Base-by-base conservation (phyloP, 1,140 invertebrate species). In the Babylonia areolata region DNA sequence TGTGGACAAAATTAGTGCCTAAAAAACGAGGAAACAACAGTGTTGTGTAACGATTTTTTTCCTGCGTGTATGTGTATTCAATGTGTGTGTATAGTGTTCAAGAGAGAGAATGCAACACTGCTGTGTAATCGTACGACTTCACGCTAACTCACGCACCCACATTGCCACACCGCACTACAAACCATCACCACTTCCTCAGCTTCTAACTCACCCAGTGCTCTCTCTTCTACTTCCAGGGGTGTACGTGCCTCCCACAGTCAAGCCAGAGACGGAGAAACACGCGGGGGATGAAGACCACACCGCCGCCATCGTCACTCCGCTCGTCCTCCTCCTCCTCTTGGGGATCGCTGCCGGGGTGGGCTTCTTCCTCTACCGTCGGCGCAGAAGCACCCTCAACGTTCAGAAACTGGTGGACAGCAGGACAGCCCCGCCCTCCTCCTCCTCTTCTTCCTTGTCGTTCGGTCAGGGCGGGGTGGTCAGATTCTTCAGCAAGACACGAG, bases 241-340 rank as follows among this genome's bases (percentile, higher is more conserved):
- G 79, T 81, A 81, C 33, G 42, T 51, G 23, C 40, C 79, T 54
- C 42, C 79, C n/a, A 54, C 79, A 28, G 46, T 17, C 39, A 17
- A 12, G 17, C 39, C 78, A 23, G 3, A 40, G n/a, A 81, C 78
- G 11, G 42, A 39, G 28, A 1, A 46, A 15, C 39, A 79, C 77
- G 11, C 77, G 42, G 42, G 20, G 37, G 28, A 1, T n/a, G 33
- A 79, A 42, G 58, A 37, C 31, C 28, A 31, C n/a, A 82, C 81
- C 33, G 81, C 81, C 17, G 81, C 81, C 58, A 82, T 82, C 58
- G 81, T 64, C 28, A 54, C 28, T 3, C 81, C 81, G 0, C 33
- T 82, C 35, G 40, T 69, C 39, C 31, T 82, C 17, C 31, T 82
- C 17, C 51, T 82, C 33, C 5, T 71, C 33, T 6, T 64, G 33